These are phyloP conservation scores for Muscicapa striata DNA, from an alignment of 2,797 vertebrate species.

Conservation along the genomic window DNA sequence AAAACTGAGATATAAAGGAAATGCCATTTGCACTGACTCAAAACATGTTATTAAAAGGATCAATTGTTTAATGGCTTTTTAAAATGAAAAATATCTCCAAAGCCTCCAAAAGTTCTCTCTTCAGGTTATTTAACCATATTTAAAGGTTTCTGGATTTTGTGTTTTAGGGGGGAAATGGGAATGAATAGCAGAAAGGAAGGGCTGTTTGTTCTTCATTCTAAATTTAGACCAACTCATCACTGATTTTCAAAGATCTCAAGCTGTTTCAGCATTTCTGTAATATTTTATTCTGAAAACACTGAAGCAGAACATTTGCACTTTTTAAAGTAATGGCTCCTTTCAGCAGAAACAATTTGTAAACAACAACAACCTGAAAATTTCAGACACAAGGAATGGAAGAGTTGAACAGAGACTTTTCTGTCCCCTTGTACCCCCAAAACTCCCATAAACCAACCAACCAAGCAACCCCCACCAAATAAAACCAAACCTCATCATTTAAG, in stretches of 20 bases:
- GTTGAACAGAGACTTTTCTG: background rate
- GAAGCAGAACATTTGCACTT: background rate
- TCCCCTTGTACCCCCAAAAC: background rate
- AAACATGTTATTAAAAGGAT: background rate
- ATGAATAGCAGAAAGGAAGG: background rate
- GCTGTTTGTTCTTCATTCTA: background rate
- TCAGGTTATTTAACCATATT: background rate
- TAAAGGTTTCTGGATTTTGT: background rate
- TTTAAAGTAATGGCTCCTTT: background rate
- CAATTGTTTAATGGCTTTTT: background rate
- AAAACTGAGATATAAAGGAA: background rate
- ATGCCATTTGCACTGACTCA: background rate
- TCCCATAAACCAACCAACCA: background rate
- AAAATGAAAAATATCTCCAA: background rate
- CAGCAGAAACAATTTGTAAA: background rate
- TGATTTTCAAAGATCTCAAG: background rate
- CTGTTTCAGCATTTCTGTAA: background rate
- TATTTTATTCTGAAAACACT: background rate
- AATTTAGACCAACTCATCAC: background rate
- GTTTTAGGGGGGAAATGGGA: fast-evolving
- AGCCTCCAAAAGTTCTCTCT: background rate
- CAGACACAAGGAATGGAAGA: background rate
- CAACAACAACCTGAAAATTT: background rate
- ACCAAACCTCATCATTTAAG: background rate
- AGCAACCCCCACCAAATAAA: background rate